Evolutionary conservation across 1,140 invertebrate genomes (phyloP).

Genomic region (Venturia canescens): DNA sequence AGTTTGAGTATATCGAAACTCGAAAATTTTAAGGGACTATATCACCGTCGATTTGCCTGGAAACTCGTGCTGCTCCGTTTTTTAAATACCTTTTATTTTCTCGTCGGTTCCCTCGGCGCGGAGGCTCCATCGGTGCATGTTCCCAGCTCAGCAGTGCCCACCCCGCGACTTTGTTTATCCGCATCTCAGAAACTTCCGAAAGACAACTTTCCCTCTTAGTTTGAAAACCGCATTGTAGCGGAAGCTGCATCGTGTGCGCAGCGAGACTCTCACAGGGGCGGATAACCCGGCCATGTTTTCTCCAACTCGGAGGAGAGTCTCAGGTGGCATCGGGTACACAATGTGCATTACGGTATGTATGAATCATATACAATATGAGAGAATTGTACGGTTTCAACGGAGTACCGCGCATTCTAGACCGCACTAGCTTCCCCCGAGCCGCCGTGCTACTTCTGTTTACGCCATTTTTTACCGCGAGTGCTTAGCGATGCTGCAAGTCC

Average conservation of each 20-base stretch:
- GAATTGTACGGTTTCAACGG: slow-evolving; percentile 11
- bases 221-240: slow-evolving; percentile 5
- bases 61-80: not conserved
- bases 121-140: not conserved
- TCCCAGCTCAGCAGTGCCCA: not conserved
- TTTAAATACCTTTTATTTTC: not conserved
- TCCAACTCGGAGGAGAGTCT: not conserved
- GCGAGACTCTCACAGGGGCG: not conserved
- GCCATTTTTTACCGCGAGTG: not conserved
- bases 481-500: too few relatives aligned
- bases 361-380: not conserved
- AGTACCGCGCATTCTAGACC: not conserved
- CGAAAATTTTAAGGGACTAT: not conserved
- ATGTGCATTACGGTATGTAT: not conserved
- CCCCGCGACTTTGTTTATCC: not conserved
- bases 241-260: not conserved
- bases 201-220: slow-evolving; percentile 28
- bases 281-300: slow-evolving; percentile 21
- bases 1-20: not conserved
- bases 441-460: not conserved
- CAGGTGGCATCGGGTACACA: slow-evolving; percentile 12
- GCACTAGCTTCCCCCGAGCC: not conserved
- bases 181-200: slow-evolving; percentile 1
- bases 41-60: slow-evolving; percentile 13
- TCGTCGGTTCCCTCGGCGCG: not conserved